Evolutionary conservation across 53 echinoderm and acorn worm species (phyloP).

Genomic region (Paelopatides confundens): DNA sequence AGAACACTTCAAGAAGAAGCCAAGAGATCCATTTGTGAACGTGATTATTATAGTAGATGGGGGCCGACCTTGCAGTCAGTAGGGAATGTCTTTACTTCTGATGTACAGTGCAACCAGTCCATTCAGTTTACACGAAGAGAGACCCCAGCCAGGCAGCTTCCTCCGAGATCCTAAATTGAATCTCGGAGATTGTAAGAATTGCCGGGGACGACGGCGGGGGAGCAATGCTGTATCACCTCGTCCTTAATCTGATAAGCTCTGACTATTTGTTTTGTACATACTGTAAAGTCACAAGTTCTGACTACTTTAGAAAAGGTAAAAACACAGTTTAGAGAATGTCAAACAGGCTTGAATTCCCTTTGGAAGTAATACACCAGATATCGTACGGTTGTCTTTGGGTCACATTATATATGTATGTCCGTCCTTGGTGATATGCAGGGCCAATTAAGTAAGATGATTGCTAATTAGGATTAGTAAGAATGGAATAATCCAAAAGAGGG

Average conservation of each 20-base stretch:
- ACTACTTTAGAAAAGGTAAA: not conserved
- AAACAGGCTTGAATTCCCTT: too few relatives aligned
- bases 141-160: constrained; percentile 1
- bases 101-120: not conserved
- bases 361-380: too few relatives aligned
- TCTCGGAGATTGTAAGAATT: not conserved
- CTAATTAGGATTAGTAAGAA: too few relatives aligned
- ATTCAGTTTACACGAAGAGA: too few relatives aligned
- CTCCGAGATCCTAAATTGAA: not conserved
- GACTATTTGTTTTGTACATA: constrained; percentile 22
- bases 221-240: not conserved
- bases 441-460: too few relatives aligned
- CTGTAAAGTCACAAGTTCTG: not conserved
- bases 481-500: too few relatives aligned
- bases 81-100: not conserved
- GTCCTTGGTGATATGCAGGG: too few relatives aligned
- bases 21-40: too few relatives aligned
- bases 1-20: not conserved
- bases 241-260: constrained; percentile 14
- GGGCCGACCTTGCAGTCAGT: not conserved
- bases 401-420: too few relatives aligned
- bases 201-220: not conserved
- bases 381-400: too few relatives aligned
- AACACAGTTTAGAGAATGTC: too few relatives aligned
- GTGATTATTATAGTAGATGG: not conserved